phyloP scores from a whole-genome alignment of 2,888 invertebrate species.

The Chrysolina haemoptera region DNA sequence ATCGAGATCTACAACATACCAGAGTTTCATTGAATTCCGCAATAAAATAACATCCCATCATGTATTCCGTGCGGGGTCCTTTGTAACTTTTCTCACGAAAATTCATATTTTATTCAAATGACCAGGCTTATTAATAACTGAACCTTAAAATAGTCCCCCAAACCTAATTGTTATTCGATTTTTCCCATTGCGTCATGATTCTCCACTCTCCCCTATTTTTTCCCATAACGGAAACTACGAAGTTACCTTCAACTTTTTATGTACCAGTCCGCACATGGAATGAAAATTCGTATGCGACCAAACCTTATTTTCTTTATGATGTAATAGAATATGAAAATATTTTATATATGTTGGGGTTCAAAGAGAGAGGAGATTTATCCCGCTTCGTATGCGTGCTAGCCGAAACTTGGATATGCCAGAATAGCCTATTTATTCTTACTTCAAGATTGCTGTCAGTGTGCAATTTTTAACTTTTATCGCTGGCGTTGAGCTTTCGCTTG shows the following conservation, averaged over 20 bases:
- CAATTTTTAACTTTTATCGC: constrained; percentile 19
- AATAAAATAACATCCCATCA: too few species aligned
- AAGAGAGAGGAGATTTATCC: constrained; percentile 37
- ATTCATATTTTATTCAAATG: too few species aligned
- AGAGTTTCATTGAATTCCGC: too few species aligned
- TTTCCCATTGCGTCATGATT: background rate
- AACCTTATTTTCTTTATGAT: constrained; percentile 46
- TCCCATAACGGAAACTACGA: background rate
- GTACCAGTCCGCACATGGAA: constrained; percentile 38
- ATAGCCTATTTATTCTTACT: background rate
- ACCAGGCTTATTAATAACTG: too few species aligned
- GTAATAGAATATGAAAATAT: constrained; percentile 48
- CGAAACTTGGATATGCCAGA: constrained; percentile 28
- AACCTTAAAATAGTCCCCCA: too few species aligned
- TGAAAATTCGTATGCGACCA: constrained; percentile 45
- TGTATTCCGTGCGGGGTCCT: too few species aligned
- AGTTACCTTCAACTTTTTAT: constrained; percentile 32
- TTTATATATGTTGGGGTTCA: constrained; percentile 37
- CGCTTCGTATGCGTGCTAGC: constrained; percentile 33
- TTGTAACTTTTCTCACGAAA: too few species aligned
- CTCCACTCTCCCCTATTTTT: background rate
- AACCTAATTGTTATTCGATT: background rate
- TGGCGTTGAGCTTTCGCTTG: background rate
- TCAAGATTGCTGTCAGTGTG: constrained; percentile 23
- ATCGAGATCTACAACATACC: too few species aligned